Percentiles rank a stretch among this genome's conserved stretches.
phyloP scores from a whole-genome alignment of 2,113 vertebrate genomes.

The Pseudopipra pipra region DNA sequence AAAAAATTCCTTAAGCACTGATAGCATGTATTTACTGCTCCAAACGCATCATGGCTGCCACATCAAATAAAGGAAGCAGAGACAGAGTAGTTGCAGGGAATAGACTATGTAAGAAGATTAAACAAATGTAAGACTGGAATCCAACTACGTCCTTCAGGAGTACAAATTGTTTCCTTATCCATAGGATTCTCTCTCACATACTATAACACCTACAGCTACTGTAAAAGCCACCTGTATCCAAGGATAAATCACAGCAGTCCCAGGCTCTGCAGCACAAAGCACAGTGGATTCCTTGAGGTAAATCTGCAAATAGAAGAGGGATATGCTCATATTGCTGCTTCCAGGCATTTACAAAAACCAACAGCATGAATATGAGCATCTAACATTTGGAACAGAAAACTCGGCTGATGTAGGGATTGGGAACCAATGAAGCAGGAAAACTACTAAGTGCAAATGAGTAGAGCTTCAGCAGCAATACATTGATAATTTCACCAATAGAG shows the following conservation, averaged over 20 bases:
- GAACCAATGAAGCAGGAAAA: slow-evolving; percentile 34
- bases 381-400: slow-evolving; percentile 39
- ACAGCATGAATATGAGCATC: background rate
- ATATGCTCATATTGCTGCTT: slow-evolving; percentile 11
- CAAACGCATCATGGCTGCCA: slow-evolving; percentile 56
- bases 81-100: slow-evolving; percentile 38
- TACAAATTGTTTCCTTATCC: background rate
- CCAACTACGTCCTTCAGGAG: slow-evolving; percentile 13
- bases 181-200: background rate
- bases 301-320: slow-evolving; percentile 42
- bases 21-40: slow-evolving; percentile 53
- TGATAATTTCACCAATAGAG: slow-evolving; percentile 23
- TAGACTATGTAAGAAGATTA: slow-evolving; percentile 52
- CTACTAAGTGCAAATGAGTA: slow-evolving; percentile 14
- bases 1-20: slow-evolving; percentile 50
- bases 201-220: slow-evolving; percentile 21
- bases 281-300: slow-evolving; percentile 28
- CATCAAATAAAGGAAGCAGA: slow-evolving; percentile 46
- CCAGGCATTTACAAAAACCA: slow-evolving; percentile 24
- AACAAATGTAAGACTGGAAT: slow-evolving; percentile 36
- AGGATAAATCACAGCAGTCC: background rate
- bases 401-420: background rate
- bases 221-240: slow-evolving; percentile 14
- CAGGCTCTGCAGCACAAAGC: slow-evolving; percentile 2
- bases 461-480: slow-evolving; percentile 23